Base-by-base conservation (phyloP, 2,797 vertebrate species). In the Cossypha caffra region DNA sequence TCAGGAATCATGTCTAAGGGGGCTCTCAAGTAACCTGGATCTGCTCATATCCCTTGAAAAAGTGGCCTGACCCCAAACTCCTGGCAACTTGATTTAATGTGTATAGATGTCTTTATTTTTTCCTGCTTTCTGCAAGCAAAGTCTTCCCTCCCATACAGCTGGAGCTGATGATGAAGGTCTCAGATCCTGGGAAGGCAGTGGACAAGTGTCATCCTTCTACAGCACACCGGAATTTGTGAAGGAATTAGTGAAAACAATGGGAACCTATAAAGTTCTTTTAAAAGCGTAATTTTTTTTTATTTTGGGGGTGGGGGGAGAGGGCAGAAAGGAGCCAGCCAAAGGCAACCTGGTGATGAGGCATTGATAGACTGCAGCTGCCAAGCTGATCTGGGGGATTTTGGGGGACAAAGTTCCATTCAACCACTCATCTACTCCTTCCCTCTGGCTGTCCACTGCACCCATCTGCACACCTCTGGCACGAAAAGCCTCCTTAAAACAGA, bases 101-200 rank as follows among this genome's bases (percentile, higher is more conserved):
- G 4, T 16, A 16, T 64, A 47, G 48, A 50, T 24, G 10, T 11
- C 10, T 58, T 75, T 43, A 16, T 16, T 18, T 51, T 87, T 75
- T 8, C 24, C 17, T 61, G 13, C 15, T 61, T 86, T 71, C 26
- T 52, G 5, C 31, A 58, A 52, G 21, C 59, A 8, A 33, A 5
- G 0, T 3, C 9, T 16, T 6, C 5, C 1, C 2, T n/a, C 33
- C 24, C 37, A 15, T 11, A 21, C 2, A 38, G 23, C 1, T 66
- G 20, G 5, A 12, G 5, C 5, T 64, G 38, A 19, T 52, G 16
- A 33, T 26, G 23, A 71, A 67, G 4, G 3, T 59, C 24, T 13
- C 13, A 47, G 6, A 6, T 54, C 29, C 38, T 31, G 7, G 7
- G 8, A 86, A 77, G 13, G 13, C 16, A 54, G 42, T 37, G 40